A percentile compares a stretch with the other conserved stretches of the same genome.
phyloP scores from a whole-genome alignment of 2,113 vertebrate species.

The Petrocephalus zakoni region DNA sequence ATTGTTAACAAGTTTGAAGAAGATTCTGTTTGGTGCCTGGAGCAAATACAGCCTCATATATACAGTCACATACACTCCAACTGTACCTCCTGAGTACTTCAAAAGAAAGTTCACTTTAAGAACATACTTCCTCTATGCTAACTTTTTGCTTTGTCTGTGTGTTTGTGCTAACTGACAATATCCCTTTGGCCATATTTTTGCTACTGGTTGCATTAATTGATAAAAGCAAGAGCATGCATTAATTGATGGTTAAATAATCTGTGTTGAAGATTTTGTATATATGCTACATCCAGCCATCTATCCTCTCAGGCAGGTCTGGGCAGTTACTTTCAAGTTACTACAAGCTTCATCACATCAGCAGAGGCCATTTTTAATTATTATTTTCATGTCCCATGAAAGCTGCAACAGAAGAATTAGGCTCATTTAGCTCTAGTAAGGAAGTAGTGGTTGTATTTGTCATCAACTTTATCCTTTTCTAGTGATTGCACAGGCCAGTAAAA shows the following conservation, averaged over 20 bases:
- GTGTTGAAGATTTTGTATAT: background rate
- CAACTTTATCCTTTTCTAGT: background rate
- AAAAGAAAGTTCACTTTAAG: conserved; percentile 15
- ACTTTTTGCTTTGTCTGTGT: conserved; percentile 1
- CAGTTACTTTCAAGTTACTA: background rate
- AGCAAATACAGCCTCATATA: conserved; percentile 15
- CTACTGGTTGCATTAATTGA: background rate
- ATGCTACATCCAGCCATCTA: background rate
- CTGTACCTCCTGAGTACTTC: conserved; percentile 16
- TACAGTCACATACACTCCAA: conserved; percentile 16
- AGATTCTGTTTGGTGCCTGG: conserved; percentile 12
- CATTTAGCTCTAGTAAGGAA: no score
- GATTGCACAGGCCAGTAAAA: background rate
- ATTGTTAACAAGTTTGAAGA: conserved; percentile 22
- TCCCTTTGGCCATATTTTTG: background rate
- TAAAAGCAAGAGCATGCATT: background rate
- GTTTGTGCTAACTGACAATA: background rate
- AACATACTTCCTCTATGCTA: conserved; percentile 14
- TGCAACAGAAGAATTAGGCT: background rate
- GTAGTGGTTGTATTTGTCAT: background rate
- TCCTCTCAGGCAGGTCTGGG: background rate
- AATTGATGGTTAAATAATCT: background rate
- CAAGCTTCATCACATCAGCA: background rate
- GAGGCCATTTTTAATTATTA: background rate
- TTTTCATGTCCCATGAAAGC: background rate